These are phyloP conservation scores for Parazoanthus swiftii DNA, from an alignment of 92 coral and sea anemone species.

Conservation along the genomic window DNA sequence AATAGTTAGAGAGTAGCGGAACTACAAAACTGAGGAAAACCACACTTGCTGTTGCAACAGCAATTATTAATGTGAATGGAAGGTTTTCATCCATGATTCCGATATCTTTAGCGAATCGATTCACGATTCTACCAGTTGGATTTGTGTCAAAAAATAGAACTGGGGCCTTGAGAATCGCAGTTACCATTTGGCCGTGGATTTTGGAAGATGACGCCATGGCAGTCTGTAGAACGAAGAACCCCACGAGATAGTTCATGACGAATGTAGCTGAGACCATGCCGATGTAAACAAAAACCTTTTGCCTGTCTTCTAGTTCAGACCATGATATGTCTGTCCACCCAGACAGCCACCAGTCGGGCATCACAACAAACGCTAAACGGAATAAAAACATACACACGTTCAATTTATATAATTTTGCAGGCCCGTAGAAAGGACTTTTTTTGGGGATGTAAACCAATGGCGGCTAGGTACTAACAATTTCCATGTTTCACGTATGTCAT, in stretches of 20 bases:
- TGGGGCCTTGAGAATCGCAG: not conserved
- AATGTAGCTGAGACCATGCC: not conserved
- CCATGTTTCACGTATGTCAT: too few species aligned
- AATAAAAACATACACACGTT: too few species aligned
- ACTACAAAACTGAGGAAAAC: not conserved
- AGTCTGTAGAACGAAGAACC: not conserved
- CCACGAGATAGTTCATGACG: not conserved
- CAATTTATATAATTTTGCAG: too few species aligned
- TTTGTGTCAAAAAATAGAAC: not conserved
- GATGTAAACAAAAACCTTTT: not conserved
- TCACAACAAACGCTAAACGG: not conserved
- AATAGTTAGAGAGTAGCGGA: not conserved
- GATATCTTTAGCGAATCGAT: conserved; percentile 7
- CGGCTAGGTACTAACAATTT: too few species aligned
- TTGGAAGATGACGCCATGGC: too few species aligned
- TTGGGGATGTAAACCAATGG: too few species aligned
- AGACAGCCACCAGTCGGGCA: not conserved
- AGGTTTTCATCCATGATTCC: conserved; percentile 1
- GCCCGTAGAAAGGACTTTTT: too few species aligned
- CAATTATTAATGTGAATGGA: not conserved
- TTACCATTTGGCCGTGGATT: not conserved
- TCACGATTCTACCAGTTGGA: not conserved
- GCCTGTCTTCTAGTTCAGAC: not conserved
- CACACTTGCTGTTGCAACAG: not conserved
- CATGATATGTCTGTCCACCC: not conserved